Evolutionary conservation across 2,113 vertebrate species (phyloP).

Genomic region (Pomatostomus ruficeps): DNA sequence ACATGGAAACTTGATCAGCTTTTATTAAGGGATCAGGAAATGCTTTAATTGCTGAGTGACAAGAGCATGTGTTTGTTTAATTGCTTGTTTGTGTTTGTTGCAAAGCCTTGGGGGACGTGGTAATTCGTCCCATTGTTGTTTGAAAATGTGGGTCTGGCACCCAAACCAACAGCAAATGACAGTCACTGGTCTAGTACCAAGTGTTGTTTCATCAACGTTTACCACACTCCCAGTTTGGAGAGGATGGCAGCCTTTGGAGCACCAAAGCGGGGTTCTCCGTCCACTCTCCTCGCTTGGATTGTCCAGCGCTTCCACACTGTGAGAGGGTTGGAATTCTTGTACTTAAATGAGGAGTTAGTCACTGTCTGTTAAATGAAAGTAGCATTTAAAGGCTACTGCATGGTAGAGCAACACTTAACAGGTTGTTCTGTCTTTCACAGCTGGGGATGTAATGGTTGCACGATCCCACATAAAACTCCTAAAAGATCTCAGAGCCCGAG

Average conservation of each 20-base stretch:
- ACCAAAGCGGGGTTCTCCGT: not conserved
- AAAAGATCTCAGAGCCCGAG: constrained; percentile 17
- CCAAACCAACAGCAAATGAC: not conserved
- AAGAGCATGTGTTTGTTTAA: constrained; percentile 43
- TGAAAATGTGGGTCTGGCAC: constrained; percentile 14
- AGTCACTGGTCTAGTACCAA: not conserved
- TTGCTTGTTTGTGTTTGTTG: constrained; percentile 35
- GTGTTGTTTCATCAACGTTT: not conserved
- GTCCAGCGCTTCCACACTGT: not conserved
- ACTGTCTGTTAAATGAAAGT: not conserved
- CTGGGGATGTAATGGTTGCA: constrained; percentile 34
- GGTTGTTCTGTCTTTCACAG: constrained; percentile 6
- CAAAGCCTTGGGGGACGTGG: not conserved
- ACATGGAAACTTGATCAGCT: constrained; percentile 2
- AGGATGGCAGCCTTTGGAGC: not conserved
- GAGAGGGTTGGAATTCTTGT: not conserved
- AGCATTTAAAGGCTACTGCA: not conserved
- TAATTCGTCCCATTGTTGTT: constrained; percentile 19
- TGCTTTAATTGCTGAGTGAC: constrained; percentile 22
- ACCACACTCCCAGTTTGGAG: fast-evolving
- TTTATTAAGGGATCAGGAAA: constrained; percentile 7
- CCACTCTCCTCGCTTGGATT: not conserved
- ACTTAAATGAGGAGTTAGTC: not conserved
- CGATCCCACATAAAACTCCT: not conserved
- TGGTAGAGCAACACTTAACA: not conserved